These are phyloP conservation scores for Stigmatopora nigra DNA, from an alignment of 2,113 vertebrate species.

Conservation along the genomic window DNA sequence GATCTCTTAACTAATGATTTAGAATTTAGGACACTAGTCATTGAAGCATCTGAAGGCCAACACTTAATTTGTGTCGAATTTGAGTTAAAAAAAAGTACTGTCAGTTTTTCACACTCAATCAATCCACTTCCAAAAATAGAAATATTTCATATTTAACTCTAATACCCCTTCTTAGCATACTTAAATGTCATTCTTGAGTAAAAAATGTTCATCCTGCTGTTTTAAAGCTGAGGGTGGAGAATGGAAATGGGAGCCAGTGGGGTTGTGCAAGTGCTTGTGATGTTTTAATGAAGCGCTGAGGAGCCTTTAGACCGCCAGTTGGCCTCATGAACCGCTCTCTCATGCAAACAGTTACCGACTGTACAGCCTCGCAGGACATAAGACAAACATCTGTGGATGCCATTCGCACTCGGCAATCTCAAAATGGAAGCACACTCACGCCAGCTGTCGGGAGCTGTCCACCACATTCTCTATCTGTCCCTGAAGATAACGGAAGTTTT, in stretches of 20 bases:
- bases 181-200: not conserved
- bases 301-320: conserved; percentile 33
- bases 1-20: too few species aligned
- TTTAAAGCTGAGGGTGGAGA: conserved; percentile 5
- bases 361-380: conserved; percentile 31
- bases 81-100: conserved; percentile 11
- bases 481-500: conserved; percentile 13
- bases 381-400: conserved; percentile 59
- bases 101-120: conserved; percentile 24
- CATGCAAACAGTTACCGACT: conserved; percentile 33
- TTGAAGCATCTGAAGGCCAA: not conserved
- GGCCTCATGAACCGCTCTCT: conserved; percentile 33
- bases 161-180: conserved; percentile 6
- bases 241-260: not conserved
- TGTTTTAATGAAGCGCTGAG: conserved; percentile 38
- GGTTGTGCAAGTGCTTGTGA: conserved; percentile 7
- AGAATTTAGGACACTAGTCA: not conserved
- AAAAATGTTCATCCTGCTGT: not conserved
- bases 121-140: conserved; percentile 12
- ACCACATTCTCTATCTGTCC: conserved; percentile 14
- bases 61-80: not conserved
- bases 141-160: conserved; percentile 22
- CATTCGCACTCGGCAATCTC: conserved; percentile 44
- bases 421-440: conserved; percentile 23
- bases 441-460: conserved; percentile 33